These are phyloP conservation scores for Turdus rufiventris DNA, from an alignment of 2,113 vertebrate species.

Conservation along the genomic window DNA sequence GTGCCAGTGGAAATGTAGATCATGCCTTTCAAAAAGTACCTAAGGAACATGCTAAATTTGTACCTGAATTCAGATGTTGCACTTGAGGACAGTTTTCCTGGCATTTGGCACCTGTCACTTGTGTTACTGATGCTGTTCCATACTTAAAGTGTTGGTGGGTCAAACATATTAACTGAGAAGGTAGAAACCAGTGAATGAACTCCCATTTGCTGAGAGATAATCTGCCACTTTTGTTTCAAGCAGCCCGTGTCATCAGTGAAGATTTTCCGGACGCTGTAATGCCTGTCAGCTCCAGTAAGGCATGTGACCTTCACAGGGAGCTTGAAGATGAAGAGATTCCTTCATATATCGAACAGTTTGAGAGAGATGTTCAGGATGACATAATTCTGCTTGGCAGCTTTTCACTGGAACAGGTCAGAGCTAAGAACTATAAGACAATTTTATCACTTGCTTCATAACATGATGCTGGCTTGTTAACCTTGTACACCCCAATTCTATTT, in stretches of 20 bases:
- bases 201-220: background rate
- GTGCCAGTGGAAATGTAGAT: background rate
- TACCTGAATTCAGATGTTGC: background rate
- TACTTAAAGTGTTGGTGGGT: background rate
- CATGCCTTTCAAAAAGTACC: background rate
- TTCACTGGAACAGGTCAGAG: slow-evolving; percentile 88
- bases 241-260: background rate
- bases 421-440: slow-evolving; percentile 77
- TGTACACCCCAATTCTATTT: slow-evolving; percentile 64
- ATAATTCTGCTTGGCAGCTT: slow-evolving; percentile 84
- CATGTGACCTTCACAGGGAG: slow-evolving; percentile 51
- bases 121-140: background rate
- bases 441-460: slow-evolving; percentile 73
- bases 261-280: background rate
- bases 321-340: slow-evolving; percentile 74
- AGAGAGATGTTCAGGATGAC: slow-evolving; percentile 80
- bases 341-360: slow-evolving; percentile 78
- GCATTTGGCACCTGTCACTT: background rate
- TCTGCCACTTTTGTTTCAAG: slow-evolving; percentile 22
- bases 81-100: background rate
- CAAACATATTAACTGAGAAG: background rate
- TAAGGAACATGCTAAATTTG: background rate
- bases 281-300: background rate
- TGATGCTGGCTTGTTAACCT: slow-evolving; percentile 72
- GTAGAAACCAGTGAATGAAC: background rate